These are phyloP conservation scores for Acanthornis magna DNA, from an alignment of 2,797 vertebrate genomes.

Conservation along the genomic window DNA sequence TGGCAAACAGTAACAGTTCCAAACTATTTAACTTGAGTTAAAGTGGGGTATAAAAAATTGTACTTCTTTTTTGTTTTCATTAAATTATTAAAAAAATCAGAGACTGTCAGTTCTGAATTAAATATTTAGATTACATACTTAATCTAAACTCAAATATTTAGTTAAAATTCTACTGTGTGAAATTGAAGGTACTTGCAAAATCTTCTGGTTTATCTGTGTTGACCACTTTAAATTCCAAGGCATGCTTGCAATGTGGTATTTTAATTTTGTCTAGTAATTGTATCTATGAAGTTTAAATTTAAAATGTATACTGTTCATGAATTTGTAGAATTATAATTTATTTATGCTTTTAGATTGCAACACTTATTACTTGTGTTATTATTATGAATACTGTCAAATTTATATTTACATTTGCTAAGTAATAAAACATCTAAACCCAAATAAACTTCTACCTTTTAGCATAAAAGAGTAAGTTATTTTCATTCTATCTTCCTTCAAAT, in stretches of 20 bases:
- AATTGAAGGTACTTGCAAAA: neutral
- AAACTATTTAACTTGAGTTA: neutral
- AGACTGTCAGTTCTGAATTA: neutral
- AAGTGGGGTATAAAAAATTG: neutral
- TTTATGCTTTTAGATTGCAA: neutral
- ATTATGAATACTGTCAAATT: neutral
- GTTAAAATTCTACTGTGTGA: neutral
- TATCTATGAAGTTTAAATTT: neutral
- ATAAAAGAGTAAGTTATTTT: neutral
- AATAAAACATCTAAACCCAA: neutral
- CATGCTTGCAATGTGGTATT: neutral
- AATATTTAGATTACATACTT: slow-evolving; percentile 31
- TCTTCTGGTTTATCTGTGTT: neutral
- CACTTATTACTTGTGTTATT: neutral
- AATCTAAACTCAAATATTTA: slow-evolving; percentile 22
- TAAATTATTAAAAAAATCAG: slow-evolving; percentile 8
- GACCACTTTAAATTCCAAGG: neutral
- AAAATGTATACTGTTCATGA: neutral
- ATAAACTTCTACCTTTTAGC: neutral
- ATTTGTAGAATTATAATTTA: neutral
- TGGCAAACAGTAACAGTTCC: slow-evolving; percentile 5
- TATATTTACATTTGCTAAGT: neutral
- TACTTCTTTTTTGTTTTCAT: neutral
- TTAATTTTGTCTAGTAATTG: neutral
- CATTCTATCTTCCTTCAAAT: neutral